Percentiles rank a stretch among this genome's conserved stretches.
Evolutionary conservation across 2,888 invertebrate species (phyloP).

Genomic region (Apodemia duryi): DNA sequence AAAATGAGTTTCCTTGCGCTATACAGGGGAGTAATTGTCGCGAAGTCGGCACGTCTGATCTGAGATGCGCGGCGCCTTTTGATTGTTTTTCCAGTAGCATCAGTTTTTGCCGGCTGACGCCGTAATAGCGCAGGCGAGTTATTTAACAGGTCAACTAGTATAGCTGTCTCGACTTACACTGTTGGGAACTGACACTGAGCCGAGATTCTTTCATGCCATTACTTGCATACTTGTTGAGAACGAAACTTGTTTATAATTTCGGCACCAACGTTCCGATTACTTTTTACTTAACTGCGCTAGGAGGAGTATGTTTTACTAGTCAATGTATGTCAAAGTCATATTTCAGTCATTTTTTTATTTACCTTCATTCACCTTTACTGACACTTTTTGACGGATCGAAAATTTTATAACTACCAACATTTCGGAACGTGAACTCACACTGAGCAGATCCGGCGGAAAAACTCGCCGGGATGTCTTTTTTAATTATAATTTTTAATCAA

Average conservation of each 20-base stretch:
- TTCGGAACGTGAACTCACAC: too few relatives aligned
- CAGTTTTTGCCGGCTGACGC: constrained; percentile 41
- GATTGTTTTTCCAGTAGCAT: constrained; percentile 69
- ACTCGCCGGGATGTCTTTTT: too few relatives aligned
- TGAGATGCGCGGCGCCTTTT: constrained; percentile 66
- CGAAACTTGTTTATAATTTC: constrained; percentile 3
- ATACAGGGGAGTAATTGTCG: constrained; percentile 58
- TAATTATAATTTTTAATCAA: too few relatives aligned
- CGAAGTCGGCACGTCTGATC: constrained; percentile 53
- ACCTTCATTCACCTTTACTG: too few relatives aligned
- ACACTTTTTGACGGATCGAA: too few relatives aligned
- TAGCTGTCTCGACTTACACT: constrained; percentile 21
- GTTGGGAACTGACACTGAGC: constrained; percentile 65
- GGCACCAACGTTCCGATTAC: background rate
- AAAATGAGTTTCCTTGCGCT: constrained; percentile 73
- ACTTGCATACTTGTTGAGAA: constrained; percentile 1
- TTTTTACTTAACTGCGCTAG: too few relatives aligned
- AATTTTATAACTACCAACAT: too few relatives aligned
- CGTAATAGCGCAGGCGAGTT: constrained; percentile 56
- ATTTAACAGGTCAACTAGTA: constrained; percentile 52
- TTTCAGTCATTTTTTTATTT: too few relatives aligned
- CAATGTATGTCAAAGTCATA: too few relatives aligned
- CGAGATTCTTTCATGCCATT: constrained; percentile 32
- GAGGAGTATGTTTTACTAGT: too few relatives aligned
- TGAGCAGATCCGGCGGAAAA: too few relatives aligned